Percentiles rank a stretch among this genome's conserved stretches.
phyloP scores from a whole-genome alignment of 2,797 vertebrate species.

The Manis crassicaudata region DNA sequence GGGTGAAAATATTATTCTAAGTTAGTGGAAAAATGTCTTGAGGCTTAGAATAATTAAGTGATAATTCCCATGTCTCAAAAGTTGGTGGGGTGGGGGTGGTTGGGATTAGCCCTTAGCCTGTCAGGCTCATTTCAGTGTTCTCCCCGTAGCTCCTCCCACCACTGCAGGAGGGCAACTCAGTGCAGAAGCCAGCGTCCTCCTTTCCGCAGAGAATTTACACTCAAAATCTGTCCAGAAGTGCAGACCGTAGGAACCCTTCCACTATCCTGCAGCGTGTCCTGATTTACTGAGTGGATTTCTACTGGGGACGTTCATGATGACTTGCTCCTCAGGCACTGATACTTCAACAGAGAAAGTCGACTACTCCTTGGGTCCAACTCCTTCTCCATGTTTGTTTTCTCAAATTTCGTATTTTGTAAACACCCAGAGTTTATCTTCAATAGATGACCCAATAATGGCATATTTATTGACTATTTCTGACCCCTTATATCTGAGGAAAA shows the following conservation, averaged over 20 bases:
- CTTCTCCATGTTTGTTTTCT: not conserved
- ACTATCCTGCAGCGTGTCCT: accelerated
- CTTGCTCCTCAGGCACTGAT: not conserved
- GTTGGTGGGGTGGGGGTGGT: too few species aligned
- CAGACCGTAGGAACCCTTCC: too few species aligned
- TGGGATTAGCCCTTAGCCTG: accelerated
- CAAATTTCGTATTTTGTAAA: not conserved
- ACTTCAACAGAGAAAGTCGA: not conserved
- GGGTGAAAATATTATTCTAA: too few species aligned
- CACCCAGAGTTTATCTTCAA: not conserved
- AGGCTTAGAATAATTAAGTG: too few species aligned
- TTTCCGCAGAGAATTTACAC: not conserved
- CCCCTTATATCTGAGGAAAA: accelerated
- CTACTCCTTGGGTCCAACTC: not conserved
- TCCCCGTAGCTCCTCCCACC: accelerated
- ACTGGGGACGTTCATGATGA: accelerated
- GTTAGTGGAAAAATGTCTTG: not conserved
- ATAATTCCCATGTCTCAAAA: not conserved
- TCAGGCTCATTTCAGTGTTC: accelerated
- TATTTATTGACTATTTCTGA: not conserved
- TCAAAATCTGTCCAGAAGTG: not conserved
- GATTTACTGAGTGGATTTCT: not conserved
- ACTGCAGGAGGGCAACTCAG: accelerated
- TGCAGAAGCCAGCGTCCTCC: not conserved
- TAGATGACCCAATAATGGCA: not conserved